Evolutionary conservation across 2,113 vertebrate species (phyloP), one percentile per base, ranked within the genome.

Genomic region (Campylorhamphus procurvoides): DNA sequence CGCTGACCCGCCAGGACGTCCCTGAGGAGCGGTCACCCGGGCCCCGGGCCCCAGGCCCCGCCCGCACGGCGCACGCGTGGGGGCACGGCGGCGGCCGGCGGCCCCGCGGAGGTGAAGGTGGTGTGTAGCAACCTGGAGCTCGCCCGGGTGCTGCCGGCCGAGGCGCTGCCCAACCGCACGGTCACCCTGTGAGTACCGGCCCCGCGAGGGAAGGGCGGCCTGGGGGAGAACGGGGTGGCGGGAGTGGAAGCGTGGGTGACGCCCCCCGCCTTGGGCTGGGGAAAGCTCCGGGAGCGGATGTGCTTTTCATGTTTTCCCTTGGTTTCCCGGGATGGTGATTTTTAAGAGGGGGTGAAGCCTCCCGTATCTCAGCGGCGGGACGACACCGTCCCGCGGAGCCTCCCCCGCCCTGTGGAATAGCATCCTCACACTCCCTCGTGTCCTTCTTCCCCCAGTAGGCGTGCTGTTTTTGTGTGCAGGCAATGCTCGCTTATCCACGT

Each of bases 81-180:
- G n/a, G 93, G 97, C 72, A 94, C 92, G 74, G 77, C 73, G 28
- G 39, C 40, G 55, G 87, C 96, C 52, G 94, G 93, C 37, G 92
- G 94, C 28, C 84, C 97, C 12, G 66, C 80, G 12, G 98, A 98
- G 93, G 97, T 96, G 88, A 99, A 98, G 85, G 98, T 99, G 95
- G 98, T 99, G 50, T 99, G 99, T 96, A 99, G 98, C 97, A 99
- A 98, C 97, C 98, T 99, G 98, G 99, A 99, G 92, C 98, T 99
- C 74, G 98, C 97, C 86, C 98, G 98, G 96, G 98, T 99, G 95
- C 85, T 98, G 74, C 98, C 98, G 31, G 96, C 98, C 31, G 98
- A 98, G 69, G 96, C 98, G 49, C 98, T 99, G 81, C 98, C 99
- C 83, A 99, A 99, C 98, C 97, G 98, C 92, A 99, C 99, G 23